These are phyloP conservation scores for Oasisia sp. DNA, from an alignment of 2,888 invertebrate species.

Conservation along the genomic window DNA sequence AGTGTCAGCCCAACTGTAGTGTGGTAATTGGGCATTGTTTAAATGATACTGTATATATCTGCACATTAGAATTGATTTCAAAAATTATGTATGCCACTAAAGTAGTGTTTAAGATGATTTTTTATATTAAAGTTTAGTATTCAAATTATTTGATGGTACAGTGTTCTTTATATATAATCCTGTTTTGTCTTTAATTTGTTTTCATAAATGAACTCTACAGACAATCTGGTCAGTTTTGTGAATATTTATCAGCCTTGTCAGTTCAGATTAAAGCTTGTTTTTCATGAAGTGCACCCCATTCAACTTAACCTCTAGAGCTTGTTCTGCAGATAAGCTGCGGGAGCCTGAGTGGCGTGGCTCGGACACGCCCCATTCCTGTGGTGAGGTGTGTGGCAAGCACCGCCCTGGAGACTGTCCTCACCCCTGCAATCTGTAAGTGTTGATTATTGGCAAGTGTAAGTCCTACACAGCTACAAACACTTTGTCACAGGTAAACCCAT, in stretches of 20 bases:
- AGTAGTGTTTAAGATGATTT: neutral
- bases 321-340: conserved; percentile 52
- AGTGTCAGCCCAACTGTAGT: conserved; percentile 58
- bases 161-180: too few relatives aligned
- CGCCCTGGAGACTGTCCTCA: conserved; percentile 67
- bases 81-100: too few relatives aligned
- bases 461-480: neutral
- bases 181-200: too few relatives aligned
- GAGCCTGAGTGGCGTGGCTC: conserved; percentile 74
- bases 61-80: too few relatives aligned
- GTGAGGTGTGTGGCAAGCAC: conserved; percentile 80
- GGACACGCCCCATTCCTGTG: conserved; percentile 90
- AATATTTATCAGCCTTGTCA: too few relatives aligned
- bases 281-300: too few relatives aligned
- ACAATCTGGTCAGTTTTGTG: too few relatives aligned
- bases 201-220: too few relatives aligned
- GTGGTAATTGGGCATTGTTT: too few relatives aligned
- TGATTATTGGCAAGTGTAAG: neutral
- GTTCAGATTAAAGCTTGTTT: too few relatives aligned
- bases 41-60: too few relatives aligned
- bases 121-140: neutral
- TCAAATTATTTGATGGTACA: neutral
- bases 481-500: neutral
- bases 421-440: conserved; percentile 74
- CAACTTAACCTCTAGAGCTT: neutral